Evolutionary conservation across 2,113 vertebrate species (phyloP).

Genomic region (Lophochroa leadbeateri): DNA sequence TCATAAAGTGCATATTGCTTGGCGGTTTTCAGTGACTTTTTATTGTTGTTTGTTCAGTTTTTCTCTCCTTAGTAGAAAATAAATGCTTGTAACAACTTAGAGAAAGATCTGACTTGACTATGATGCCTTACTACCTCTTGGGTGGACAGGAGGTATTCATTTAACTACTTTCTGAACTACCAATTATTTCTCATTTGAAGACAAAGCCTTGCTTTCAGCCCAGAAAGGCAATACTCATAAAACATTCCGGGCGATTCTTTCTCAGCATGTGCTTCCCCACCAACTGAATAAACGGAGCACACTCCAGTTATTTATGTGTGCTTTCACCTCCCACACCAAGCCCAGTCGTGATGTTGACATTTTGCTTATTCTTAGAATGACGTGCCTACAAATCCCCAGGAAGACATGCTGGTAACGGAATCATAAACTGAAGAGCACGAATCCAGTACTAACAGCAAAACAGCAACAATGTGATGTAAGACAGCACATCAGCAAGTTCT

Average conservation of each 20-base stretch:
- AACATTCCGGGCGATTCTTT: not conserved
- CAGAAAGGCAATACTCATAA: not conserved
- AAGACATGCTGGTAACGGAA: not conserved
- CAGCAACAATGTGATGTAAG: fast-evolving
- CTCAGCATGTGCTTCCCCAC: not conserved
- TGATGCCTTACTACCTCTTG: not conserved
- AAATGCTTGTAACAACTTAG: not conserved
- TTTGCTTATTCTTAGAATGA: not conserved
- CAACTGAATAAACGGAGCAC: not conserved
- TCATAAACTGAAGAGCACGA: not conserved
- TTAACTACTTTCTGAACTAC: not conserved
- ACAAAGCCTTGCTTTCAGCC: not conserved
- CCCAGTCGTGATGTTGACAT: too few species aligned
- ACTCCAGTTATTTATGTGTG: not conserved
- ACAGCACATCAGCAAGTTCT: not conserved
- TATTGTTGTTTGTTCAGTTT: not conserved
- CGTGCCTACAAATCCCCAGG: not conserved
- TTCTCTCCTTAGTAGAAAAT: not conserved
- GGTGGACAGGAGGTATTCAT: not conserved
- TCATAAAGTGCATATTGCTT: not conserved
- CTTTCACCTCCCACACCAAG: not conserved
- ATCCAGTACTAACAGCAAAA: not conserved
- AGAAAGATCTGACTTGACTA: not conserved
- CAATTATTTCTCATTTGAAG: not conserved
- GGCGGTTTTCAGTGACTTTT: not conserved